Conservation (phyloP, 1,140 invertebrate species). For the Diplogasteroides magnus region DNA sequence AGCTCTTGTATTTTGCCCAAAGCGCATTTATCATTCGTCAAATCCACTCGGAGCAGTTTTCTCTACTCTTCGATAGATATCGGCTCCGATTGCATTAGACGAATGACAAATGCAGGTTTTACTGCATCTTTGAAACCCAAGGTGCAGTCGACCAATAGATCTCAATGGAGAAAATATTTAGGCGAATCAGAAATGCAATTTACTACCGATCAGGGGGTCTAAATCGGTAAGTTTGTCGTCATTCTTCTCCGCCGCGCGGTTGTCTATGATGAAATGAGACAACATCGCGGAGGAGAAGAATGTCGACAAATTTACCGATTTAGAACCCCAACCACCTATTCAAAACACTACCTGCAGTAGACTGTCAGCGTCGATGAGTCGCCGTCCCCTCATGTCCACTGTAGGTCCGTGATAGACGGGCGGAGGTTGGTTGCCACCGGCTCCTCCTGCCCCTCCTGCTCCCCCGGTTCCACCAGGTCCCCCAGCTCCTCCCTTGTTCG, state of each 20-base stretch:
- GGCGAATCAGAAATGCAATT: neutral
- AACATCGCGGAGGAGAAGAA: too few relatives aligned
- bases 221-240: neutral
- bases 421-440: neutral
- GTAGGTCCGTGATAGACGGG: neutral
- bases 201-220: neutral
- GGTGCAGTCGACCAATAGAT: too few relatives aligned
- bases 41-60: too few relatives aligned
- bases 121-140: too few relatives aligned
- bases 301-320: too few relatives aligned
- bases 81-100: too few relatives aligned
- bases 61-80: too few relatives aligned
- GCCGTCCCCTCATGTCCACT: neutral
- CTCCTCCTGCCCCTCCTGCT: neutral
- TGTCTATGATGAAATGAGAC: neutral
- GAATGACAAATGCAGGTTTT: too few relatives aligned
- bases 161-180: too few relatives aligned
- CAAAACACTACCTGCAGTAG: neutral
- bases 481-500: neutral
- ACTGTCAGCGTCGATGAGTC: neutral
- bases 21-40: neutral
- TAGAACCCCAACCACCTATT: too few relatives aligned
- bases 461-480: neutral
- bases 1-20: too few relatives aligned
- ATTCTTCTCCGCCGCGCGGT: neutral